Evolutionary conservation across 1,140 invertebrate species (phyloP), one percentile per base, ranked within the genome.

Genomic region (Hydropsyche tenuis): DNA sequence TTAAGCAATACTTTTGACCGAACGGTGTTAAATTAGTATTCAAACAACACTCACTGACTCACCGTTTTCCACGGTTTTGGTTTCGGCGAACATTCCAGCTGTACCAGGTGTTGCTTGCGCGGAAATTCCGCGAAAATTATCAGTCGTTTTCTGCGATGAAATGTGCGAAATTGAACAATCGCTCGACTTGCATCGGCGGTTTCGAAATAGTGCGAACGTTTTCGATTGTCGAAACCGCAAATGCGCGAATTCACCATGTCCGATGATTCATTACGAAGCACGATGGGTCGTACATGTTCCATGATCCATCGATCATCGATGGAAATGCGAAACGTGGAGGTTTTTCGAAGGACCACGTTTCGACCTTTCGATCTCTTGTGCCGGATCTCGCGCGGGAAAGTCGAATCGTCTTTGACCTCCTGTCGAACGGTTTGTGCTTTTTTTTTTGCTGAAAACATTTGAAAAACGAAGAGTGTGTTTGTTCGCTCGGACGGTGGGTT

Each of bases 1-100:
- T 60, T 60, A 60, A 60, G 56, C 56, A 60, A 60, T 27, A 60
- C 56, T 60, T 60, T 60, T 60, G 23, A 25, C 56, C 22, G 23
- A 60, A 60, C 48, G 9, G 48, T 53, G 16, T 6, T 53, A 18
- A 53, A 53, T 53, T 53, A 18, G 48, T 53, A 53, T 53, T 53
- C 48, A 53, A 53, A 53, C 48, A 20, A 37, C 30, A 37, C 30
- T 48, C 3, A 6, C 2, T 48, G 46, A 18, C 14, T 18, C n/a
- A 7, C 1, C 48, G 48, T 53, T 18, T 16, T 16, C n/a, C 48
- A 53, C 48, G 14, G 16, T 53, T 53, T 53, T 53, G 14, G 48
- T 9, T 18, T 18, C 18, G 16, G 6, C 20, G n/a, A 7, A 53
- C 48, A 53, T 53, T 53, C 48, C 48, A 46, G 14, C 11, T 46